Percentiles rank a stretch among this genome's conserved stretches.
These are phyloP conservation scores for Nymphalis polychloros DNA, from an alignment of 2,888 invertebrate genomes.

Conservation along the genomic window DNA sequence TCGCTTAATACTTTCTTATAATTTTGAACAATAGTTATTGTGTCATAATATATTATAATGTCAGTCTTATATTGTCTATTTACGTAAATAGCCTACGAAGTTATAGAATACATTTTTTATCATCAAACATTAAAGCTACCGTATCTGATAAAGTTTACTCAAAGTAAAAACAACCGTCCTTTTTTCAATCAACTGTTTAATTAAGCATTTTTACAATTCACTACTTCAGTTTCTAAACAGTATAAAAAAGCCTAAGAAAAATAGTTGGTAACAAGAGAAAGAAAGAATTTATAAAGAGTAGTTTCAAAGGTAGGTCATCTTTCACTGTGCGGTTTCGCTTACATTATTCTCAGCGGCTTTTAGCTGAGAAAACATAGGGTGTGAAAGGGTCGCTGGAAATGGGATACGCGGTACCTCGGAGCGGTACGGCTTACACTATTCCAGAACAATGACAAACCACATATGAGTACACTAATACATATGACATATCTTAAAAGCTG, in stretches of 20 bases:
- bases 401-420: constrained; percentile 45
- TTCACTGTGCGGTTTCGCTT: constrained; percentile 23
- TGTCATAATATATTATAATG: too few species aligned
- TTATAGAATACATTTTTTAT: too few species aligned
- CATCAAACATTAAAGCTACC: too few species aligned
- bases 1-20: too few species aligned
- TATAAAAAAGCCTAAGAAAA: neutral
- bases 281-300: neutral
- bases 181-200: too few species aligned
- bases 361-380: constrained; percentile 71
- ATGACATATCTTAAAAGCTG: neutral
- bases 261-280: neutral
- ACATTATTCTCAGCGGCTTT: constrained; percentile 58
- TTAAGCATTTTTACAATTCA: too few species aligned
- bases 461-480: constrained; percentile 33
- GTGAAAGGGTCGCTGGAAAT: constrained; percentile 53
- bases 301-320: constrained; percentile 5
- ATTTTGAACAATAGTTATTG: too few species aligned
- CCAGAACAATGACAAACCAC: constrained; percentile 27
- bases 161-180: too few species aligned
- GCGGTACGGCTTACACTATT: constrained; percentile 23
- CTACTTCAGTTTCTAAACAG: neutral
- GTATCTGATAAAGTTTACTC: too few species aligned
- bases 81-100: too few species aligned
- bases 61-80: too few species aligned